phyloP scores from a whole-genome alignment of 2,113 vertebrate species.

The Oreochromis niloticus region DNA sequence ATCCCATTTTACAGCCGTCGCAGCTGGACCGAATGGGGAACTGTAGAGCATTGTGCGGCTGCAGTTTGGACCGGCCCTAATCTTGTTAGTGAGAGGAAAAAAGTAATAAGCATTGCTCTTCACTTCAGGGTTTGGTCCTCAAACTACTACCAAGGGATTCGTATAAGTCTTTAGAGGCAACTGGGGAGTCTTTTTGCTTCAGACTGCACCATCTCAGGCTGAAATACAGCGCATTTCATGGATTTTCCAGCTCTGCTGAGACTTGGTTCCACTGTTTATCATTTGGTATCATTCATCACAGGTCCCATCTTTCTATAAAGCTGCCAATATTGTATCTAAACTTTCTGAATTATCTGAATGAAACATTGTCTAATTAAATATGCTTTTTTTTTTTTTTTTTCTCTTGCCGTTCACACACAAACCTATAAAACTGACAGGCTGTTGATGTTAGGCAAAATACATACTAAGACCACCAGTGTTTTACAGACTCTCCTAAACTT shows the following conservation, averaged over 20 bases:
- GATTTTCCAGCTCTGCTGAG: not conserved
- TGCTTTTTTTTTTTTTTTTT: not conserved
- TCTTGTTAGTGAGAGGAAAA: not conserved
- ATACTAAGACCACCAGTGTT: not conserved
- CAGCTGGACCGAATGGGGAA: not conserved
- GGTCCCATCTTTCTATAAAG: not conserved
- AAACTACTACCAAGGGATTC: not conserved
- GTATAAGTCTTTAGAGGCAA: not conserved
- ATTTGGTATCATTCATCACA: not conserved
- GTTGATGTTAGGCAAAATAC: not conserved
- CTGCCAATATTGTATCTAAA: not conserved
- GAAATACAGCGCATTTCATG: not conserved
- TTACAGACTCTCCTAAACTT: not conserved
- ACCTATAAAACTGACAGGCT: not conserved
- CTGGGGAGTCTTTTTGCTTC: not conserved
- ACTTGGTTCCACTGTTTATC: not conserved
- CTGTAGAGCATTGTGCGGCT: slow-evolving; percentile 12
- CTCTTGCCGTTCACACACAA: not conserved
- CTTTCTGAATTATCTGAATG: not conserved
- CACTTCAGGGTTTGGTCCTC: not conserved
- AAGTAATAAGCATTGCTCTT: not conserved
- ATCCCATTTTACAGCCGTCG: slow-evolving; percentile 25
- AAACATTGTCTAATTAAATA: not conserved
- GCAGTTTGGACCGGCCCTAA: slow-evolving; percentile 5
- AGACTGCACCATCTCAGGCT: not conserved